Percentiles rank a stretch among this genome's conserved stretches.
Evolutionary conservation across 2,113 vertebrate species (phyloP).

Genomic region (Pedionomus torquatus): DNA sequence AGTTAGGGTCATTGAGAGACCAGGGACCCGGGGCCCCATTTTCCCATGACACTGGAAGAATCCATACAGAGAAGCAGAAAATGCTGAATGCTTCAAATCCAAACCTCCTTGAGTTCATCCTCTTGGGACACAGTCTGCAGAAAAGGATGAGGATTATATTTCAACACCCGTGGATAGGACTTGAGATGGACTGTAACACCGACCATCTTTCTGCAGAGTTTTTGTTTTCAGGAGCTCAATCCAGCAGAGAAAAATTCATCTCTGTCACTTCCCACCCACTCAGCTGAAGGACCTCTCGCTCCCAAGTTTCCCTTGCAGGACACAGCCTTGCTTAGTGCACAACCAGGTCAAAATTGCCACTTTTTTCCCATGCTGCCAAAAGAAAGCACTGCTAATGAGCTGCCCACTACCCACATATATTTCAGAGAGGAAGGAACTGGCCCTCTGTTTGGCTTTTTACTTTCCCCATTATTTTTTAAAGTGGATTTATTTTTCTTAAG

Average conservation of each 20-base stretch:
- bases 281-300: neutral
- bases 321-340: neutral
- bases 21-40: neutral
- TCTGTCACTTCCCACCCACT: neutral
- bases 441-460: neutral
- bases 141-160: conserved; percentile 21
- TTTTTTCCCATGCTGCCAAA: neutral
- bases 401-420: neutral
- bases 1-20: conserved; percentile 4
- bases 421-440: neutral
- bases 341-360: neutral
- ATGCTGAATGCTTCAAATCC: conserved; percentile 6
- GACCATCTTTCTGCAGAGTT: neutral
- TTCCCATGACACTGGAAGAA: conserved; percentile 56
- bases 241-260: neutral
- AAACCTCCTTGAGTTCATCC: neutral
- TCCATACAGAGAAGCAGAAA: conserved; percentile 22
- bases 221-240: conserved; percentile 11
- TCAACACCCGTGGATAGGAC: neutral
- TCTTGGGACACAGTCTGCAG: neutral
- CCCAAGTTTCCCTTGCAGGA: neutral
- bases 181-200: neutral
- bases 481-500: neutral
- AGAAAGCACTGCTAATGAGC: neutral
- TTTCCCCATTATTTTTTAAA: neutral